Conservation (phyloP, 2,113 vertebrate genomes). For the Monopterus albus region DNA sequence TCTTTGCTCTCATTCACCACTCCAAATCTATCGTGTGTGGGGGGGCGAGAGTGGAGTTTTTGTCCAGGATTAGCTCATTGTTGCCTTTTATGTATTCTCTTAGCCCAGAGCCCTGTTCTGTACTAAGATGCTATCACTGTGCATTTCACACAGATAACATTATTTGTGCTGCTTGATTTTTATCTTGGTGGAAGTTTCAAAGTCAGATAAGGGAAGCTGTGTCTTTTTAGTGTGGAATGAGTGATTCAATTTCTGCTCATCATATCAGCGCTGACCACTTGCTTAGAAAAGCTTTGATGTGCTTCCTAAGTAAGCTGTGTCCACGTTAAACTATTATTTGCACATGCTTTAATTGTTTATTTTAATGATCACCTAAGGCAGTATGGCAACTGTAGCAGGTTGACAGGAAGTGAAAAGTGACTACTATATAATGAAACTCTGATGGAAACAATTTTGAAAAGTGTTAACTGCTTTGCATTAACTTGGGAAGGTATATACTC, state of each 20-base stretch:
- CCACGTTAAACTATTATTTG: neutral
- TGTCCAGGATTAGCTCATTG: slow-evolving; percentile 67
- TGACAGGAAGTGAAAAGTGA: neutral
- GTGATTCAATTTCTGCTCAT: slow-evolving; percentile 20
- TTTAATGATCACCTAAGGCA: slow-evolving; percentile 9
- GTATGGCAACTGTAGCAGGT: slow-evolving; percentile 1
- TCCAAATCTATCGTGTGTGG: slow-evolving; percentile 31
- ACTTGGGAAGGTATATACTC: too few species aligned
- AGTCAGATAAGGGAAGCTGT: slow-evolving; percentile 45
- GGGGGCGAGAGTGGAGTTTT: slow-evolving; percentile 34
- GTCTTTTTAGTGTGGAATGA: slow-evolving; percentile 29
- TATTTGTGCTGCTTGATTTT: slow-evolving; percentile 65
- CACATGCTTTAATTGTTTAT: neutral
- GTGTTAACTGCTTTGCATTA: too few species aligned
- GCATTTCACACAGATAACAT: slow-evolving; percentile 57
- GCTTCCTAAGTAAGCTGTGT: neutral
- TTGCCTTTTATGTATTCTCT: slow-evolving; percentile 68
- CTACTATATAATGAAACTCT: too few species aligned
- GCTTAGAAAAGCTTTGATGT: neutral
- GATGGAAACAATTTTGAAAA: slow-evolving; percentile 9
- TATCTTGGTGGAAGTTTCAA: slow-evolving; percentile 62
- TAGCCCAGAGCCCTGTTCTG: slow-evolving; percentile 62
- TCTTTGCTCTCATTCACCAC: slow-evolving; percentile 60
- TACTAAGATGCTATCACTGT: slow-evolving; percentile 69
- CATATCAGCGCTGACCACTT: slow-evolving; percentile 4